Conservation (phyloP, 2,797 vertebrate genomes). For the Silurus aristotelis region DNA sequence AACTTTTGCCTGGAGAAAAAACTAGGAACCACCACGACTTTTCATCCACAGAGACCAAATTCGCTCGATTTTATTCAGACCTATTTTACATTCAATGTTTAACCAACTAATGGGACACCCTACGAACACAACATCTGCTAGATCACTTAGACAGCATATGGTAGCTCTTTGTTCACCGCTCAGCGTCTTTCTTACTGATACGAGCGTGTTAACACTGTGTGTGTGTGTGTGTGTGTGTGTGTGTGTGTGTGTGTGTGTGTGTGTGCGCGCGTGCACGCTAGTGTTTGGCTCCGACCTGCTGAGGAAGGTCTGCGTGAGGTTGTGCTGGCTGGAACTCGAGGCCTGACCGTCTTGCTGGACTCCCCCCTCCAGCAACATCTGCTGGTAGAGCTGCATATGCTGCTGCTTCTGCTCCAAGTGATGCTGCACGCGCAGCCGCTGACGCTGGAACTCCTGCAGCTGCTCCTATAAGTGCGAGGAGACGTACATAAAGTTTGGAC, state of each 20-base stretch:
- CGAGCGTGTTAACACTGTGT: not conserved
- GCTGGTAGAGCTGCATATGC: constrained; percentile 92
- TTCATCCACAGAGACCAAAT: not conserved
- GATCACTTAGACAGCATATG: not conserved
- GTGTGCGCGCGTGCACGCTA: too few relatives aligned
- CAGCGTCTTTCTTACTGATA: not conserved
- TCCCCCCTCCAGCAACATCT: constrained; percentile 96
- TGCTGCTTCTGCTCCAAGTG: constrained; percentile 97
- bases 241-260: too few relatives aligned
- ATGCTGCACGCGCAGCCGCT: constrained; percentile 92
- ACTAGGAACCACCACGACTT: not conserved
- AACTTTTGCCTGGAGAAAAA: too few relatives aligned
- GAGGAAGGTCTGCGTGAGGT: constrained; percentile 95
- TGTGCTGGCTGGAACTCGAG: constrained; percentile 81
- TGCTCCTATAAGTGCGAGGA: constrained; percentile 70
- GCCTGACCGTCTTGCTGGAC: constrained; percentile 84
- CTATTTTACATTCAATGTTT: not conserved
- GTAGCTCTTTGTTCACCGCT: constrained; percentile 3
- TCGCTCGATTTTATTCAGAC: not conserved
- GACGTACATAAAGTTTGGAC: not conserved
- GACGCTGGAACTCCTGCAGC: constrained; percentile 93
- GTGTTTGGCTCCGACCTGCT: constrained; percentile 72
- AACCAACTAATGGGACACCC: not conserved
- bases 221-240: not conserved
- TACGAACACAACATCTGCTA: constrained; percentile 11